Evolutionary conservation across 1,140 invertebrate species (phyloP), one percentile per base, ranked within the genome.

Genomic region (Diorhabda sublineata): DNA sequence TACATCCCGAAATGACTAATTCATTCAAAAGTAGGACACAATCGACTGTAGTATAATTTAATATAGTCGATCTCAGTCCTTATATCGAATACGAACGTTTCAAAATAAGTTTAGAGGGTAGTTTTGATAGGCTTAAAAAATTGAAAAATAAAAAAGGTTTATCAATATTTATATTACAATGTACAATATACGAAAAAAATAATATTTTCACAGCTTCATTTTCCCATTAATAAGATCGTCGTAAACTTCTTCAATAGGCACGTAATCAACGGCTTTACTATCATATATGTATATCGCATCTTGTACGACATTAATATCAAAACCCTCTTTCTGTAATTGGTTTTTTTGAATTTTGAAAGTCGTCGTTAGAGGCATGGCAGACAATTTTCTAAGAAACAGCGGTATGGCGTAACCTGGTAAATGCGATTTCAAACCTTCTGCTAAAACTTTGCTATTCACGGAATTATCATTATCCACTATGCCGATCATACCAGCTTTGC

Each of bases 401-500:
- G 97, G 96, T 59, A 91, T 83, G 0, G 96, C 93, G 80, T 96
- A 98, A 0, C 85, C 68, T 3, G 96, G 94, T 8, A 98, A 82
- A 11, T 87, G 82, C 59, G 88, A 85, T 66, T 87, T 86, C 9
- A 96, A 81, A 41, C 86, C 87, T 68, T 84, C 81, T 2, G 84
- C 84, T n/a, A 95, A 83, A n/a, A 84, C 76, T 6, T 84, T 77
- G 42, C 93, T 76, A 79, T 96, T 88, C 3, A 95, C 71, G 66
- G 85, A 86, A n/a, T 85, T 83, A 2, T 89, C 81, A 3, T 87
- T 85, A 79, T 95, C 94, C 4, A 93, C 89, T 73, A 98, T 94
- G 9, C 95, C 92, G 8, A 90, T 95, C 97, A 99, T 99, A 41
- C 97, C 97, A 61, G 95, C 96, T 81, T 89, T 89, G 5, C 97